Percentiles rank a stretch among this genome's conserved stretches.
Conservation (phyloP, 2,113 vertebrate species). For the Heterotis niloticus region DNA sequence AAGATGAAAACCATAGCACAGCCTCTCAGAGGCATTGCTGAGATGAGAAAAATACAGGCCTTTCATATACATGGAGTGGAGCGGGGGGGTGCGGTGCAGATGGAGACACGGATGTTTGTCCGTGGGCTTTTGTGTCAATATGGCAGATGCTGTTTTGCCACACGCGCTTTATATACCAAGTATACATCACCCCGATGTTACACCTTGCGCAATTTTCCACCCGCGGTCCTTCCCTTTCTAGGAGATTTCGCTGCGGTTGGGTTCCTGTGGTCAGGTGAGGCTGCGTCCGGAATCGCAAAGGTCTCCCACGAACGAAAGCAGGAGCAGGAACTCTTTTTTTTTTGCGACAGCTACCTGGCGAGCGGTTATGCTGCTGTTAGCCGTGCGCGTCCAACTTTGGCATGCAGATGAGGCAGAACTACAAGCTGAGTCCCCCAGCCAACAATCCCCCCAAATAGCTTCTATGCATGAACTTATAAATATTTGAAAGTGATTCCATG, state of each 20-base stretch:
- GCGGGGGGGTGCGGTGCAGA: too few relatives aligned
- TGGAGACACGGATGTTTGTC: too few relatives aligned
- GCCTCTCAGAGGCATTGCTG: slow-evolving; percentile 40
- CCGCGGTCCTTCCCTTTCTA: not conserved
- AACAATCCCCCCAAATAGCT: slow-evolving; percentile 49
- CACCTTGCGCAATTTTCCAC: too few relatives aligned
- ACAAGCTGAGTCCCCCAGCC: not conserved
- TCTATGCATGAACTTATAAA: slow-evolving; percentile 59
- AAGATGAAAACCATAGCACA: slow-evolving; percentile 50
- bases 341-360: too few relatives aligned
- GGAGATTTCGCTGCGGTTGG: too few relatives aligned
- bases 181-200: not conserved
- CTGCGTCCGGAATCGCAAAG: too few relatives aligned
- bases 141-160: not conserved
- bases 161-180: not conserved
- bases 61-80: slow-evolving; percentile 33
- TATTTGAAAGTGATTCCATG: slow-evolving; percentile 64
- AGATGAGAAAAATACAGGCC: slow-evolving; percentile 55
- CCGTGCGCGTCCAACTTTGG: not conserved
- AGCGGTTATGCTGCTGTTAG: not conserved
- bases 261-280: too few relatives aligned
- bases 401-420: not conserved
- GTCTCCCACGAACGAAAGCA: too few relatives aligned
- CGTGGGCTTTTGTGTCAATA: not conserved
- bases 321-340: too few relatives aligned